phyloP scores from a whole-genome alignment of 2,888 invertebrate species.

The Megamerina dolium region DNA sequence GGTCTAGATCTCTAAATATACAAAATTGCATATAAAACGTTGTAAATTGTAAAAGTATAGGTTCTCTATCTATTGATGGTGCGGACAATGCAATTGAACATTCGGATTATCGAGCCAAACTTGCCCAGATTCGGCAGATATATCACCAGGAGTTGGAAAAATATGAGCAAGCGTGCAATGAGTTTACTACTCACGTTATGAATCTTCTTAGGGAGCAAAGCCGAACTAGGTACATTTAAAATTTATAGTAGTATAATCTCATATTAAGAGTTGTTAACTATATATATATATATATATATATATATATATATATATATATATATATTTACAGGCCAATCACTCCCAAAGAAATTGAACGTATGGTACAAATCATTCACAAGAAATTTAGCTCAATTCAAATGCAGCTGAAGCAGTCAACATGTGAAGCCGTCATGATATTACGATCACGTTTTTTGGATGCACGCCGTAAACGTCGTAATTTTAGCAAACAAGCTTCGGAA shows the following conservation, averaged over 20 bases:
- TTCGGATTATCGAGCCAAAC: slow-evolving; percentile 97
- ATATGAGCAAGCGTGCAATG: slow-evolving; percentile 99
- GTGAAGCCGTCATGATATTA: slow-evolving; percentile 99
- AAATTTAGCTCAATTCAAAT: slow-evolving; percentile 96
- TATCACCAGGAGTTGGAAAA: slow-evolving; percentile 99
- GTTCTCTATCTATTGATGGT: slow-evolving; percentile 46
- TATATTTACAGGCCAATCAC: slow-evolving; percentile 74
- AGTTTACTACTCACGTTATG: slow-evolving; percentile 99
- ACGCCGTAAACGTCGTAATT: slow-evolving; percentile 90
- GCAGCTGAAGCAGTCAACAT: slow-evolving; percentile 99
- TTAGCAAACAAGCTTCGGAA: slow-evolving; percentile 99
- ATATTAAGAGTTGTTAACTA: background rate
- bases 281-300: no score
- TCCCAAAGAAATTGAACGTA: slow-evolving; percentile 97
- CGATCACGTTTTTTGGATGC: slow-evolving; percentile 67
- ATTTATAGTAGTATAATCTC: slow-evolving; percentile 1
- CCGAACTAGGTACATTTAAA: slow-evolving; percentile 62
- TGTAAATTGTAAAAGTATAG: slow-evolving; percentile 20
- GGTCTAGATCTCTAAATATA: no score
- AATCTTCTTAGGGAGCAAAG: slow-evolving; percentile 94
- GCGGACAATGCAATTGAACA: slow-evolving; percentile 97
- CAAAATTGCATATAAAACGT: background rate
- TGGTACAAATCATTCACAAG: slow-evolving; percentile 98
- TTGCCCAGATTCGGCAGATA: slow-evolving; percentile 97
- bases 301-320: background rate